phyloP scores from a whole-genome alignment of 2,797 vertebrate genomes.

The Gephyroberyx darwinii region DNA sequence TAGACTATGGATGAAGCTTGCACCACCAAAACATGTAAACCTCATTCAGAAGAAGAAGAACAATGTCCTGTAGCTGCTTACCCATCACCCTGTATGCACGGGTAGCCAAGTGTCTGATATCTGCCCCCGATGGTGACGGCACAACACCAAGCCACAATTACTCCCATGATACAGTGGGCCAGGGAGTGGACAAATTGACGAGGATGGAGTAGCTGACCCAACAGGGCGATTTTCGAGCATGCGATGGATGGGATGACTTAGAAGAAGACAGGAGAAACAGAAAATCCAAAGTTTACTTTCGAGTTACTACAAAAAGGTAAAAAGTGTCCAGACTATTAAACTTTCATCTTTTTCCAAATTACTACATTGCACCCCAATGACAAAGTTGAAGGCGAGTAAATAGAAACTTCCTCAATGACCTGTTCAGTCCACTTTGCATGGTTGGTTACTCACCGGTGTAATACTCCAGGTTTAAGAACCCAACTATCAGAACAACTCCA shows the following conservation, averaged over 20 bases:
- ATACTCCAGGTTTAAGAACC: conserved; percentile 89
- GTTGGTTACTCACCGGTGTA: conserved; percentile 85
- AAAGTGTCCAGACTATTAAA: background rate
- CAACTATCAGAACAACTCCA: conserved; percentile 85
- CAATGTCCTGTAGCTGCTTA: conserved; percentile 65
- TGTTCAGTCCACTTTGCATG: background rate
- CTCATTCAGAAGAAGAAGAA: background rate
- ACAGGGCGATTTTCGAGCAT: conserved; percentile 90
- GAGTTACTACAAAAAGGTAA: background rate
- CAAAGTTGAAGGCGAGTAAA: background rate
- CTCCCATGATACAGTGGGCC: conserved; percentile 87
- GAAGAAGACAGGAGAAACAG: conserved; percentile 15
- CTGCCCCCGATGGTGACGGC: conserved; percentile 85
- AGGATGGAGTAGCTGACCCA: conserved; percentile 92
- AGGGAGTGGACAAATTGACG: conserved; percentile 87
- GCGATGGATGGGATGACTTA: conserved; percentile 92
- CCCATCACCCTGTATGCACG: conserved; percentile 83
- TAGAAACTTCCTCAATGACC: background rate
- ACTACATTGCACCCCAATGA: background rate
- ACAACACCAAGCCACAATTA: conserved; percentile 91
- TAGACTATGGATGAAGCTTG: background rate
- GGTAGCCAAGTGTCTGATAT: conserved; percentile 83
- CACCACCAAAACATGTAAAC: background rate
- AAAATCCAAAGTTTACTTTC: background rate
- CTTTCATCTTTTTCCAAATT: background rate